These are phyloP conservation scores for Spheniscus humboldti DNA, from an alignment of 2,797 vertebrate genomes.

Conservation along the genomic window DNA sequence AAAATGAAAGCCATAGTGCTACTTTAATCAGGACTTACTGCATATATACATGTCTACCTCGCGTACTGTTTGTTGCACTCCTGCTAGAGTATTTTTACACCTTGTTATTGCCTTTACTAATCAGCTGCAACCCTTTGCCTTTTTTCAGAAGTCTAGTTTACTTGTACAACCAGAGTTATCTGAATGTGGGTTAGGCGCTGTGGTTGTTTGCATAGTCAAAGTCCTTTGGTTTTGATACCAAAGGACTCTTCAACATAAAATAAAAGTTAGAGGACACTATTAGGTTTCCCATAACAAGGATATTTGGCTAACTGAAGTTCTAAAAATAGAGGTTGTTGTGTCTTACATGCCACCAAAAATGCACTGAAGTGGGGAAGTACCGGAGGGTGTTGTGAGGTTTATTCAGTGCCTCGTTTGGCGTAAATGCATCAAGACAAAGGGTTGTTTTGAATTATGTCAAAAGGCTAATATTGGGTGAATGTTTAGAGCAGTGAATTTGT, in stretches of 20 bases:
- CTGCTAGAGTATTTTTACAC: constrained; percentile 65
- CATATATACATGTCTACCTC: constrained; percentile 77
- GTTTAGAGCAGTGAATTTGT: constrained; percentile 65
- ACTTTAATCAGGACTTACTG: constrained; percentile 66
- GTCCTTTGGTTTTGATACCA: constrained; percentile 8
- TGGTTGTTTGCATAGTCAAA: constrained; percentile 10
- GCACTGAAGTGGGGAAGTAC: constrained; percentile 34
- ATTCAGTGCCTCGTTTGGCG: constrained; percentile 38
- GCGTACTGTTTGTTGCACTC: constrained; percentile 67
- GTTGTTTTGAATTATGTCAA: constrained; percentile 60
- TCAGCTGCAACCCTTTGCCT: constrained; percentile 48
- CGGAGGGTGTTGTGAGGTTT: background rate
- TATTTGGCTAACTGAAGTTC: background rate
- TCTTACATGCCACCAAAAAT: constrained; percentile 31
- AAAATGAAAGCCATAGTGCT: constrained; percentile 66
- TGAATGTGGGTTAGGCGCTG: background rate
- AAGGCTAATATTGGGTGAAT: constrained; percentile 64
- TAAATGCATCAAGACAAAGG: constrained; percentile 43
- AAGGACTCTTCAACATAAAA: background rate
- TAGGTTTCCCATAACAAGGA: background rate
- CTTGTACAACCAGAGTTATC: constrained; percentile 43
- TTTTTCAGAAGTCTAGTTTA: constrained; percentile 30
- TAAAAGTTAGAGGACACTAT: background rate
- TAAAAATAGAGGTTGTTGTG: constrained; percentile 35
- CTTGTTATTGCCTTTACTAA: constrained; percentile 67